Evolutionary conservation across 2,797 vertebrate genomes (phyloP).

Genomic region (Dryobates pubescens): DNA sequence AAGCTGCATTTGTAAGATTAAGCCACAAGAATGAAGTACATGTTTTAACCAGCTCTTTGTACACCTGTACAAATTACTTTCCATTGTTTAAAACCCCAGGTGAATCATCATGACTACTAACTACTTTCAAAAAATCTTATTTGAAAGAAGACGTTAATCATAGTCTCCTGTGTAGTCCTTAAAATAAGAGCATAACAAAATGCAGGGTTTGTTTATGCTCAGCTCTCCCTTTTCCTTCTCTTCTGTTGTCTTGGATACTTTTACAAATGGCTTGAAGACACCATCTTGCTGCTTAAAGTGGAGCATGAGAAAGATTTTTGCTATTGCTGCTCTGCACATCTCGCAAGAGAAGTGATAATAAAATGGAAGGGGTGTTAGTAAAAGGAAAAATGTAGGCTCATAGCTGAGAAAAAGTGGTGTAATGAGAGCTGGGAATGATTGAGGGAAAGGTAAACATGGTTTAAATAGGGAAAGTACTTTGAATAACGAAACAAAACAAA

Average conservation of each 20-base stretch:
- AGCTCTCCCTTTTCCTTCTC: neutral
- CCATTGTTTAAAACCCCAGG: neutral
- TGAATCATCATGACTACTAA: neutral
- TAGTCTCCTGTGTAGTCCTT: neutral
- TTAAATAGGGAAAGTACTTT: neutral
- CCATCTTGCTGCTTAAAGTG: neutral
- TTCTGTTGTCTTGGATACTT: neutral
- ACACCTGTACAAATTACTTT: neutral
- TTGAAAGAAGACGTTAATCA: neutral
- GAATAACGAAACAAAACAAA: neutral
- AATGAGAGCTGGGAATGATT: neutral
- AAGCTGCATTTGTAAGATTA: neutral
- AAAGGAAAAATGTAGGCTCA: neutral
- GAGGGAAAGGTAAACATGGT: neutral
- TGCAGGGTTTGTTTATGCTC: neutral
- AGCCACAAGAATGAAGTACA: fast-evolving
- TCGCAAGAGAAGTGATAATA: fast-evolving
- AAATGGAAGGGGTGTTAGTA: neutral
- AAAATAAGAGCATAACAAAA: neutral
- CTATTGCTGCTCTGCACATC: neutral
- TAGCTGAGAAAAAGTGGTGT: neutral
- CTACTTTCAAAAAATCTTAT: neutral
- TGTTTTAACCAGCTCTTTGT: neutral
- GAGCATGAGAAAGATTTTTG: neutral
- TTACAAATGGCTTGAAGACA: neutral